phyloP scores from a whole-genome alignment of 2,797 vertebrate genomes.

The Diglossa cyanea region DNA sequence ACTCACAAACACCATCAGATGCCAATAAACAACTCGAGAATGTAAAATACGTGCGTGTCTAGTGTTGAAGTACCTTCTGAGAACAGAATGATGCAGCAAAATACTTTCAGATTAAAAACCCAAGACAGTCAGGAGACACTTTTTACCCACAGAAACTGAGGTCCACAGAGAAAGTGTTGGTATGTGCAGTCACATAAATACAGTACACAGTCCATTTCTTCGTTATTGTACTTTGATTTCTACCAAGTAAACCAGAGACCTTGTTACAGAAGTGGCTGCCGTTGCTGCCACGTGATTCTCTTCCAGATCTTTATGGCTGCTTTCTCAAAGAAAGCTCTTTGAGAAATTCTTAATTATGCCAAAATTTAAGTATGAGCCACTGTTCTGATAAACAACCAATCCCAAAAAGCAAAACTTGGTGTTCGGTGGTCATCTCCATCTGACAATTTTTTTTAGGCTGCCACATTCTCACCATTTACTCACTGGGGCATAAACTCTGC shows the following conservation, averaged over 20 bases:
- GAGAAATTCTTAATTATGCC: not conserved
- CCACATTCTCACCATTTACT: not conserved
- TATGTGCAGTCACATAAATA: not conserved
- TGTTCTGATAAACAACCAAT: not conserved
- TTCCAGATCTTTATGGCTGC: not conserved
- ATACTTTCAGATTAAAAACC: not conserved
- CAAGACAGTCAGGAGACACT: not conserved
- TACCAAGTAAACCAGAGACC: not conserved
- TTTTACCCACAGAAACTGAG: not conserved
- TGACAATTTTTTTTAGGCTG: not conserved
- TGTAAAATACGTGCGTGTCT: not conserved
- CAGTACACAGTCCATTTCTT: not conserved
- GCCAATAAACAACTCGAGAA: not conserved
- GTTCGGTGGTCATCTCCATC: not conserved
- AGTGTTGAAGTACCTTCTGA: not conserved
- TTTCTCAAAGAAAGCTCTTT: not conserved
- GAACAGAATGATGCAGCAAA: not conserved
- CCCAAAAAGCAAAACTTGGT: not conserved
- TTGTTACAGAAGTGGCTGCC: not conserved
- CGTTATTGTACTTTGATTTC: not conserved
- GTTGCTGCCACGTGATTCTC: not conserved
- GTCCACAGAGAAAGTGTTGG: not conserved
- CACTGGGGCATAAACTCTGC: not conserved
- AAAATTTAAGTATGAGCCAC: not conserved
- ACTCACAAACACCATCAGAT: not conserved